Evolutionary conservation across 2,888 invertebrate species (phyloP).

Genomic region (Oscheius sp.): DNA sequence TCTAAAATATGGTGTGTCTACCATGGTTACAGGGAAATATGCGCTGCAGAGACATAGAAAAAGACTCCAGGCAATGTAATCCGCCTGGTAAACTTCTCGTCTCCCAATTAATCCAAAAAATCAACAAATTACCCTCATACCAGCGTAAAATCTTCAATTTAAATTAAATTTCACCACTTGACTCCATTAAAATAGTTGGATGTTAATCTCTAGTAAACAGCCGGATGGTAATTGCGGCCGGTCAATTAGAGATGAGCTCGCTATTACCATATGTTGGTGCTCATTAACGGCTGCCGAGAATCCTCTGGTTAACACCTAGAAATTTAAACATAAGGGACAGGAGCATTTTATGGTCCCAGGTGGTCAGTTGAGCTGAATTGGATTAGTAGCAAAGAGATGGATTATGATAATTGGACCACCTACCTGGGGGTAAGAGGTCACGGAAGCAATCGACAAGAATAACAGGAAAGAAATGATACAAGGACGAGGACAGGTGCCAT

Average conservation of each 20-base stretch:
- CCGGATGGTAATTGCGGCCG: conserved; percentile 29
- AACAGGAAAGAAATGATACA: background rate
- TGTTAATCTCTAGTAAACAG: conserved; percentile 20
- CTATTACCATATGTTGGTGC: conserved; percentile 29
- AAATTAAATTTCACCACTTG: background rate
- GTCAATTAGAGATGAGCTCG: conserved; percentile 32
- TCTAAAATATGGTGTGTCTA: too few relatives aligned
- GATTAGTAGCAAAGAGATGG: conserved; percentile 5
- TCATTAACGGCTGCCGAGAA: background rate
- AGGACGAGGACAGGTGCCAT: conserved; percentile 23
- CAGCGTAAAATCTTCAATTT: background rate
- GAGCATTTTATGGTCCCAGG: conserved; percentile 21
- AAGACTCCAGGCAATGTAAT: too few relatives aligned
- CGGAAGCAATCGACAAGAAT: too few relatives aligned
- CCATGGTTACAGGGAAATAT: too few relatives aligned
- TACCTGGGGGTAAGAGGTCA: too few relatives aligned
- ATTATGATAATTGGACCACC: conserved; percentile 19
- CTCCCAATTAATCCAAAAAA: background rate
- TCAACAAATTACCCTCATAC: background rate
- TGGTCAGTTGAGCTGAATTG: conserved; percentile 14
- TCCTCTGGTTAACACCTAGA: background rate
- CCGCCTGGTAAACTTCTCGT: too few relatives aligned
- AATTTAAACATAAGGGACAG: background rate
- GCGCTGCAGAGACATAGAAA: too few relatives aligned
- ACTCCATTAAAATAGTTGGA: background rate